Conservation (phyloP, 2,113 vertebrate species). For the Notiomystis cincta region DNA sequence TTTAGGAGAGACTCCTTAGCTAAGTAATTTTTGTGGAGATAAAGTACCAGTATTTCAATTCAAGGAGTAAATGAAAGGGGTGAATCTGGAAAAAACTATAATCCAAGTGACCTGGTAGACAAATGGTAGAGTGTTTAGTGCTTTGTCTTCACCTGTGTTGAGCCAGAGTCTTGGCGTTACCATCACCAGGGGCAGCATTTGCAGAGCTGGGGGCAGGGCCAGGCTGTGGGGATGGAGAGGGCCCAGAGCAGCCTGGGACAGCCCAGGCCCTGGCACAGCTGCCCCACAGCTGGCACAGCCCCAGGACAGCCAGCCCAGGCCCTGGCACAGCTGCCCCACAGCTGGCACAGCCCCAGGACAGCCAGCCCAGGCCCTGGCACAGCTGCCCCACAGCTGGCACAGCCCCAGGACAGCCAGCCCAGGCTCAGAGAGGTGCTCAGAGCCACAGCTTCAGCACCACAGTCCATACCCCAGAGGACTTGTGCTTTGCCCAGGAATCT, state of each 20-base stretch:
- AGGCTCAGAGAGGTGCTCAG: background rate
- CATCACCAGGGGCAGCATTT: background rate
- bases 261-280: background rate
- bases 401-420: background rate
- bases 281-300: background rate
- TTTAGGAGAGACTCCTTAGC: background rate
- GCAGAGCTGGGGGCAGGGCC: background rate
- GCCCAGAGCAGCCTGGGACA: too few species aligned
- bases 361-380: background rate
- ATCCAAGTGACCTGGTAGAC: background rate
- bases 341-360: background rate
- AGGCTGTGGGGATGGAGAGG: rapidly evolving
- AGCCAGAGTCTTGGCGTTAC: background rate
- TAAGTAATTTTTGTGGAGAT: background rate
- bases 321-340: background rate
- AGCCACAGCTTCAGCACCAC: background rate
- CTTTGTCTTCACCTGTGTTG: background rate
- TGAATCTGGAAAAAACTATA: background rate
- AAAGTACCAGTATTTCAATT: background rate
- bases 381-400: background rate
- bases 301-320: background rate
- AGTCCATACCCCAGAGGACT: too few species aligned
- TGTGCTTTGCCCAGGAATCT: background rate
- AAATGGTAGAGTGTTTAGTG: background rate
- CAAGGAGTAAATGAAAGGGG: background rate